phyloP scores from a whole-genome alignment of 1,140 invertebrate species.

The Megathymus violae region DNA sequence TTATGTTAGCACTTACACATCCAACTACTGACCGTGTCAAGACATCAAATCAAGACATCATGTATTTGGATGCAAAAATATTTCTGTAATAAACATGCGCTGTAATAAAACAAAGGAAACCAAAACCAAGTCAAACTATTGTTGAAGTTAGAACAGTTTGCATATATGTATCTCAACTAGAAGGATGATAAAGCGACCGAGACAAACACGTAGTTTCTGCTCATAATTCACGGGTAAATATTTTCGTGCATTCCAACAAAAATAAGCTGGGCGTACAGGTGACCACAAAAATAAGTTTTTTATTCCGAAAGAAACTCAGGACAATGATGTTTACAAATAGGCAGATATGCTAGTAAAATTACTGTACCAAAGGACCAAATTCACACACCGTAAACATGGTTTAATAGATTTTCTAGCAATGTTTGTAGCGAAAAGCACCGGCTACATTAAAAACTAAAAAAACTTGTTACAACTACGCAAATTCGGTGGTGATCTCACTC shows the following conservation, averaged over 20 bases:
- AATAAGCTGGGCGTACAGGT: slow-evolving; percentile 37
- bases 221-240: slow-evolving; percentile 48
- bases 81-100: background rate
- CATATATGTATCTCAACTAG: slow-evolving; percentile 24
- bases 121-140: slow-evolving; percentile 11
- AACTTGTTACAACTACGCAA: too few species aligned
- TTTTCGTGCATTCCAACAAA: slow-evolving; percentile 42
- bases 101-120: background rate
- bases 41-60: background rate
- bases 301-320: too few species aligned
- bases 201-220: slow-evolving; percentile 31
- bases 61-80: background rate
- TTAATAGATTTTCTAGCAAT: too few species aligned
- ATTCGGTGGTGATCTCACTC: too few species aligned
- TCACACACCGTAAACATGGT: too few species aligned
- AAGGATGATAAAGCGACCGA: slow-evolving; percentile 30
- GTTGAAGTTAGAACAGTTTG: slow-evolving; percentile 22
- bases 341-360: too few species aligned
- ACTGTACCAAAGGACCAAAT: too few species aligned
- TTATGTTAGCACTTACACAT: too few species aligned
- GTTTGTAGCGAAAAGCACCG: too few species aligned
- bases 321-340: too few species aligned
- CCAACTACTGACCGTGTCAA: too few species aligned
- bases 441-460: too few species aligned
- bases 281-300: slow-evolving; percentile 38